Evolutionary conservation across 2,888 invertebrate genomes (phyloP), one percentile per base, ranked within the genome.

Genomic region (Salticus scenicus): DNA sequence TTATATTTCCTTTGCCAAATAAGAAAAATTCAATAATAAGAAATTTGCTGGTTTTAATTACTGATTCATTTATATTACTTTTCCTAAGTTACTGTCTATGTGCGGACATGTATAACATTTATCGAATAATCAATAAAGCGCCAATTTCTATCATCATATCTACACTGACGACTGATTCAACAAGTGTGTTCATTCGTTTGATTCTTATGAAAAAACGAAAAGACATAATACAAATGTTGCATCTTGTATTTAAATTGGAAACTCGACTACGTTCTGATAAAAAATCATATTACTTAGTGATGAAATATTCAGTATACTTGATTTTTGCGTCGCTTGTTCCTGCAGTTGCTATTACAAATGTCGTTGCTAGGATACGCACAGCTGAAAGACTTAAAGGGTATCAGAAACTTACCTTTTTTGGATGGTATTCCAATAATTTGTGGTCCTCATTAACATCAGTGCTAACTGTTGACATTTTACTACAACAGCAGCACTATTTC

Each of bases 331-430:
- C 72, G 7, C 41, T 67, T 2, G 30, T 31, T 5, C 70, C 81
- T 20, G 8, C 42, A 30, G 2, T 51, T 24, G 27, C 37, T 2
- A 24, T 70, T 1, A 17, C 10, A 63, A 42, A 42, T 42, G 0
- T 12, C 8, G 27, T 74, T 17, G 28, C 17, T 10, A 69, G 4
- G 30, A 41, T 37, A 63, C 20, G 1, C 2, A 31, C 20, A 1
- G 30, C 41, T 10, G 4, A 1, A 17, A 64, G 17, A 20, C 73
- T 14, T 27, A 31, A 5, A 27, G 2, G 1, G 0, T 70, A 75
- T 27, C 74, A 75, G 14, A 28, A 81, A 42, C 14, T 69, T 27
- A 30, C 69, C 20, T 81, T 81, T 42, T 81, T 81, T n/a, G 81
- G 70, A 12, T 81, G 81, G 81, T 63, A 74, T 20, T 51, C 42